A percentile compares a stretch with the other conserved stretches of the same genome.
These are phyloP conservation scores for Etheostoma nigrum DNA, from an alignment of 2,797 vertebrate genomes.

Conservation along the genomic window DNA sequence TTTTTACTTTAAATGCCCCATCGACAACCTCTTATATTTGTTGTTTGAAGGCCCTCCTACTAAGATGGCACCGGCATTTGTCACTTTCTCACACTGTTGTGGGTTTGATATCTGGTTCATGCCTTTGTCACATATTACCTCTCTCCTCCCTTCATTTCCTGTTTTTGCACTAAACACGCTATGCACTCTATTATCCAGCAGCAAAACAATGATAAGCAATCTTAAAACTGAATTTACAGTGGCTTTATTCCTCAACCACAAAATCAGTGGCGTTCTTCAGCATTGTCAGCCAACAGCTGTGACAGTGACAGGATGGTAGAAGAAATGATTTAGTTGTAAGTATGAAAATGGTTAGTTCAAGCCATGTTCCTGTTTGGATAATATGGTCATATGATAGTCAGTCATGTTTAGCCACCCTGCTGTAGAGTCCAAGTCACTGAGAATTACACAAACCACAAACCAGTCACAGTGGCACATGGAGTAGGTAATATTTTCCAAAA, in stretches of 20 bases:
- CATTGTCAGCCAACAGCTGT: background rate
- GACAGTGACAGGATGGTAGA: background rate
- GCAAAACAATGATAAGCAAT: background rate
- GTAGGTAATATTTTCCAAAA: too few relatives aligned
- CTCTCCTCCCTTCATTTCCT: slow-evolving; percentile 44
- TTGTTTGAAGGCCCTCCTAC: background rate
- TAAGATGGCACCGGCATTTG: slow-evolving; percentile 17
- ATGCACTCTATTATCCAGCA: background rate
- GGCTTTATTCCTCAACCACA: background rate
- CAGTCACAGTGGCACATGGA: too few relatives aligned
- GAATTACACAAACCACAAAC: too few relatives aligned
- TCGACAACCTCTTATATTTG: background rate
- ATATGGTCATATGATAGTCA: background rate
- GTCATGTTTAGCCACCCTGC: too few relatives aligned
- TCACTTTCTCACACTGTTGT: background rate
- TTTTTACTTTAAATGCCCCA: background rate
- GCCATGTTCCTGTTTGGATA: background rate
- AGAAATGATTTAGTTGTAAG: background rate
- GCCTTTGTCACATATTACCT: slow-evolving; percentile 12
- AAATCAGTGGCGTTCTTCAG: background rate
- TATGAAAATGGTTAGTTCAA: background rate
- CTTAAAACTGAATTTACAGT: background rate
- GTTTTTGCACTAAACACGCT: slow-evolving; percentile 8
- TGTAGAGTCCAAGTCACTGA: too few relatives aligned
- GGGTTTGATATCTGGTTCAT: slow-evolving; percentile 20